Evolutionary conservation across 2,797 vertebrate species (phyloP).

Genomic region (Urosaurus nigricauda): DNA sequence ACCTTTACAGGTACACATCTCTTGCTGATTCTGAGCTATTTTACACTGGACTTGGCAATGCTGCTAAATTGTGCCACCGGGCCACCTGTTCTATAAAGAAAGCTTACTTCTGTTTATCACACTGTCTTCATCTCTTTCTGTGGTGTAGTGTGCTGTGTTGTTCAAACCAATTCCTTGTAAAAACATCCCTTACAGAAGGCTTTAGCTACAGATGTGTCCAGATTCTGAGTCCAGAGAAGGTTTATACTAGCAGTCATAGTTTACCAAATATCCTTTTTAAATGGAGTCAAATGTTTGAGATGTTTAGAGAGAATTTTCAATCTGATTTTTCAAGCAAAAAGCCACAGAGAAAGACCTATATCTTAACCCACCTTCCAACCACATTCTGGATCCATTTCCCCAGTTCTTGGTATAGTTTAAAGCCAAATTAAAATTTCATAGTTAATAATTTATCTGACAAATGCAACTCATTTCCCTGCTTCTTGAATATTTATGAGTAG

Average conservation of each 20-base stretch:
- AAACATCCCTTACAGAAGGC: slow-evolving; percentile 6
- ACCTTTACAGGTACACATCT: background rate
- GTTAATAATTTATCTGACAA: slow-evolving; percentile 40
- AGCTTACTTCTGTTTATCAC: slow-evolving; percentile 17
- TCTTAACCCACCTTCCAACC: background rate
- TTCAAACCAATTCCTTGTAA: background rate
- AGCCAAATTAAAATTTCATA: slow-evolving; percentile 1
- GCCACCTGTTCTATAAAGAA: background rate
- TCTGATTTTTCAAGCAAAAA: slow-evolving; percentile 39
- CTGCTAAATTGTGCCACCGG: background rate
- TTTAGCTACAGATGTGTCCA: slow-evolving; percentile 36
- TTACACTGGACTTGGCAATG: background rate
- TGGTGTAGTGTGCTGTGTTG: background rate
- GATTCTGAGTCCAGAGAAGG: slow-evolving; percentile 21
- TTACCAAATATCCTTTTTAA: slow-evolving; percentile 45
- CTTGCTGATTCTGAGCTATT: background rate
- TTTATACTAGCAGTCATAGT: slow-evolving; percentile 37
- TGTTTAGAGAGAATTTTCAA: slow-evolving; percentile 47
- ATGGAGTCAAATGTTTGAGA: slow-evolving; percentile 23
- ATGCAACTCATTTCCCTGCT: slow-evolving; percentile 30
- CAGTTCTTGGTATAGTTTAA: background rate
- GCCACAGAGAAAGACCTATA: background rate
- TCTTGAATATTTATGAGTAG: slow-evolving; percentile 33
- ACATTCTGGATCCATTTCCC: too few species aligned
- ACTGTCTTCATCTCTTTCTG: background rate